These are phyloP conservation scores for Brachypodius melanocephalos DNA, from an alignment of 2,113 vertebrate genomes.

Conservation along the genomic window DNA sequence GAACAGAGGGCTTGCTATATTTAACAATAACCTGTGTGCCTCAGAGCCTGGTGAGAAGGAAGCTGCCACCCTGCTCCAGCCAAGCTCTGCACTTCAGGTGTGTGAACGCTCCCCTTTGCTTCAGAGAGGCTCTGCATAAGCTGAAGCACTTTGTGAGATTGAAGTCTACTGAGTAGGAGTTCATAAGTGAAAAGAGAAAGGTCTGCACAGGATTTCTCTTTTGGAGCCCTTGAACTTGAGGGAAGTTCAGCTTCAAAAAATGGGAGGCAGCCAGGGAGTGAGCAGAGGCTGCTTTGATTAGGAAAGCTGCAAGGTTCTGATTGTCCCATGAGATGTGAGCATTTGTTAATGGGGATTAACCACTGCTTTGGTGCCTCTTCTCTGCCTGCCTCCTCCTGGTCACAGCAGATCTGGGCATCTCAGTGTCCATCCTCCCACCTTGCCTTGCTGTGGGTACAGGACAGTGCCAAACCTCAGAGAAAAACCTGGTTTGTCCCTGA, in stretches of 20 bases:
- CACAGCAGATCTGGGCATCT: background rate
- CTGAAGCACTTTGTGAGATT: conserved; percentile 10
- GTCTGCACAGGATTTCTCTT: background rate
- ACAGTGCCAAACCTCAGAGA: background rate
- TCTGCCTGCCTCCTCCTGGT: background rate
- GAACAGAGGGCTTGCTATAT: conserved; percentile 20
- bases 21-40: background rate
- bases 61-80: conserved; percentile 27
- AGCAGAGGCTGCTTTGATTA: conserved; percentile 25
- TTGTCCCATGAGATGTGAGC: background rate
- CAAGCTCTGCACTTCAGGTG: background rate
- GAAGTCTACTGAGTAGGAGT: conserved; percentile 27
- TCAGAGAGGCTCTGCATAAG: conserved; percentile 40
- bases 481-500: background rate
- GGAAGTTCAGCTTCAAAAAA: conserved; percentile 30
- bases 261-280: background rate
- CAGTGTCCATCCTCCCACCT: background rate
- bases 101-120: background rate
- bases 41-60: background rate
- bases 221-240: conserved; percentile 4
- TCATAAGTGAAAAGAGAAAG: conserved; percentile 19
- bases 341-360: background rate
- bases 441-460: background rate
- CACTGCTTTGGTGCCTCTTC: background rate
- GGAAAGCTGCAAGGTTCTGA: background rate